These are phyloP conservation scores for Protaetia brevitarsis DNA, from an alignment of 1,140 invertebrate species.

Conservation along the genomic window DNA sequence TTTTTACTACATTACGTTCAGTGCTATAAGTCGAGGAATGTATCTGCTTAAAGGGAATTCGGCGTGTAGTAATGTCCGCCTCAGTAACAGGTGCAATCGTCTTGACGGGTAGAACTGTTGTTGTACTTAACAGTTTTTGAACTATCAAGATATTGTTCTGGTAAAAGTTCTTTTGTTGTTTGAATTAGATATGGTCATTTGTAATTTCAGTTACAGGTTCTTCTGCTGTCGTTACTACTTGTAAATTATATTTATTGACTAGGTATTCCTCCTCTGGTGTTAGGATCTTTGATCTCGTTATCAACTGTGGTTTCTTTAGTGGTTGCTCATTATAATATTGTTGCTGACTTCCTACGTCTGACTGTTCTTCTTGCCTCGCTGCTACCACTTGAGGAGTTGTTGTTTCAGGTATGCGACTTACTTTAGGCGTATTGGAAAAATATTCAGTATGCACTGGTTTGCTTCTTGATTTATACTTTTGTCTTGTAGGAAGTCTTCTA, in stretches of 20 bases:
- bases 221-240: constrained; percentile 8
- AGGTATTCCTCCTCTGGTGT: constrained; percentile 22
- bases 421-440: constrained; percentile 30
- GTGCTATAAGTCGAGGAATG: neutral
- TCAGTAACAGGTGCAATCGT: constrained; percentile 22
- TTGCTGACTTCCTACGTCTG: constrained; percentile 24
- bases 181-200: constrained; percentile 17
- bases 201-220: constrained; percentile 16
- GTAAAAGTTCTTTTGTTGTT: constrained; percentile 24
- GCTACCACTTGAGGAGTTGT: constrained; percentile 26
- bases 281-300: constrained; percentile 3
- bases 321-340: constrained; percentile 24
- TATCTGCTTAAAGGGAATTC: constrained; percentile 23
- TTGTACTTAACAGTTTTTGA: constrained; percentile 16
- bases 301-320: constrained; percentile 26
- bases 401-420: neutral
- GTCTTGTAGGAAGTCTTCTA: constrained; percentile 31
- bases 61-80: neutral
- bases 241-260: constrained; percentile 18
- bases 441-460: constrained; percentile 27
- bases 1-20: neutral
- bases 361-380: constrained; percentile 21
- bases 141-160: constrained; percentile 4
- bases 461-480: constrained; percentile 40
- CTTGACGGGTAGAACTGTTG: constrained; percentile 6